Base-by-base conservation (phyloP, 2,113 vertebrate genomes). In the Conger conger region DNA sequence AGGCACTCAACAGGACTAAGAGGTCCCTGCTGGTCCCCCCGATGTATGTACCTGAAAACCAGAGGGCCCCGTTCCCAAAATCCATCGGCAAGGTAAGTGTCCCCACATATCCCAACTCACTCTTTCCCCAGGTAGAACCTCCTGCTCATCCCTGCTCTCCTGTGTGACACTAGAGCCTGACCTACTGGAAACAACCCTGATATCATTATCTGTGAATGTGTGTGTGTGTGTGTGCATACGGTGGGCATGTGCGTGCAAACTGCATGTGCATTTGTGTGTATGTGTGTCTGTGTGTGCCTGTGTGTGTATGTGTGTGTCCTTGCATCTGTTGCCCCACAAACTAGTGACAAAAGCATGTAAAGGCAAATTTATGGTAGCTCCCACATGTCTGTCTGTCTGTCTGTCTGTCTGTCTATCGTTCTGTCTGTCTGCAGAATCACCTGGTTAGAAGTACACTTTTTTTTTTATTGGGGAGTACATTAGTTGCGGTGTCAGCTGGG, bases 41-140 rank as follows among this genome's bases (percentile, higher is more conserved):
- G 0, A 96, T 99, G 91, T 92, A 95, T 84, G 96, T 99, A 83
- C 96, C 97, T 13, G 98, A 99, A 93, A 98, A 97, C 93, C 97
- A 97, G 93, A 96, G 98, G 90, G 93, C 95, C 15, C 97, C 97
- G 0, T 99, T 99, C 79, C 98, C 98, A 35, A 96, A 94, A 91
- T 78, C 85, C 40, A 96, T 98, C 63, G 98, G 98, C 94, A 97
- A 89, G 97, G 98, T 99, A 95, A 96, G 96, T 88, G 35, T 83
- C 68, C 33, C 79, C 53, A 54, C 82, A 36, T 40, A 42, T 3
- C 4, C 18, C 23, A 54, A 33, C 57, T 73, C 20, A n/a, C 60
- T 1, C 15, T 63, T 63, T 23, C 57, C 57, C 20, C 36, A 27
- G 15, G 50, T n/a, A 40, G 54, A 73, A 42, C 4, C 35, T 35